A percentile compares a stretch with the other conserved stretches of the same genome.
Evolutionary conservation across 2,113 vertebrate genomes (phyloP).

Genomic region (Coracopsis vasa): DNA sequence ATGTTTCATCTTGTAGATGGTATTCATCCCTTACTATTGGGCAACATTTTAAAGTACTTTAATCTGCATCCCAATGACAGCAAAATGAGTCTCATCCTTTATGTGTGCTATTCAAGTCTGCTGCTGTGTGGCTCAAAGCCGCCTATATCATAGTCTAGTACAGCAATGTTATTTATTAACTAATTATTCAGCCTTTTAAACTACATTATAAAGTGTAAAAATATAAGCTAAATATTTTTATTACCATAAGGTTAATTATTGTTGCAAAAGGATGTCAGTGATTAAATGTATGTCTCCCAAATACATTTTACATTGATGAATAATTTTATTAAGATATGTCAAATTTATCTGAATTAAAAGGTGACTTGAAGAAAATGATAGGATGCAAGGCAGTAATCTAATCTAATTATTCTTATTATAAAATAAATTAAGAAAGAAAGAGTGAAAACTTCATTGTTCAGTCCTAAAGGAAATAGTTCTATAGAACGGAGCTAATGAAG

Average conservation of each 20-base stretch:
- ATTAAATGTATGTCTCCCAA: conserved; percentile 35
- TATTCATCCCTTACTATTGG: not conserved
- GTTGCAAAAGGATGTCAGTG: not conserved
- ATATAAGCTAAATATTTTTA: not conserved
- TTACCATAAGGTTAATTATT: conserved; percentile 15
- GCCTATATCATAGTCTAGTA: not conserved
- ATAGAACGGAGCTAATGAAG: not conserved
- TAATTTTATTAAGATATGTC: conserved; percentile 52
- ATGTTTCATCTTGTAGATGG: not conserved
- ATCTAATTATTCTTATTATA: conserved; percentile 29
- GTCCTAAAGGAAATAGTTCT: not conserved
- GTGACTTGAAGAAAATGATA: conserved; percentile 30
- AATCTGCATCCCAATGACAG: not conserved
- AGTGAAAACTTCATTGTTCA: not conserved
- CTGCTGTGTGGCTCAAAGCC: conserved; percentile 1
- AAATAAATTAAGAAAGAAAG: not conserved
- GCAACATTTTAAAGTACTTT: not conserved
- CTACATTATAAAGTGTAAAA: not conserved
- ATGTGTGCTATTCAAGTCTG: not conserved
- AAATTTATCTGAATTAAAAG: conserved; percentile 53
- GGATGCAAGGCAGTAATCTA: conserved; percentile 29
- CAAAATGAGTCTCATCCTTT: not conserved
- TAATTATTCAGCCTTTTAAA: conserved; percentile 9
- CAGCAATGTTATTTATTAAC: conserved; percentile 16
- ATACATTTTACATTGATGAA: conserved; percentile 7